A percentile compares a stretch with the other conserved stretches of the same genome.
These are phyloP conservation scores for Petroica traversi DNA, from an alignment of 2,113 vertebrate species.

Conservation along the genomic window DNA sequence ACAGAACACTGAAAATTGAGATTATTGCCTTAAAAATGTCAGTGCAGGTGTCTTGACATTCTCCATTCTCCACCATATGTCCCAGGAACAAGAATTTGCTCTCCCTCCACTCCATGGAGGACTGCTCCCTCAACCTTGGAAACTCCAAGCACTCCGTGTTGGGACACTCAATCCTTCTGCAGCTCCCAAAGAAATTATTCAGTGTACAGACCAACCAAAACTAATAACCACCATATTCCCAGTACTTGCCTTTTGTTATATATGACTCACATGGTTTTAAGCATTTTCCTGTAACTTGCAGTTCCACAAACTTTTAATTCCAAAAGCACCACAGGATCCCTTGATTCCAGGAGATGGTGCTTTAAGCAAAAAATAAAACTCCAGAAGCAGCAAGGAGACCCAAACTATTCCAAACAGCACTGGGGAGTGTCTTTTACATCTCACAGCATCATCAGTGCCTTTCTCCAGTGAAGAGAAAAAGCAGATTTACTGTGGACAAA, in stretches of 20 bases:
- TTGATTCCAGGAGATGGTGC: neutral
- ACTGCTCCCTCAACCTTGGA: neutral
- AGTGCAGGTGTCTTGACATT: conserved; percentile 5
- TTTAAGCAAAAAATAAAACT: neutral
- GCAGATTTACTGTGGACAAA: neutral
- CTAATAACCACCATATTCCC: neutral
- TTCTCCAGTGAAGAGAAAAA: neutral
- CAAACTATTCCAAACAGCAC: neutral
- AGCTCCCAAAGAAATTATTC: neutral
- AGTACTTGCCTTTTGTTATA: neutral
- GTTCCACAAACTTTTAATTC: neutral
- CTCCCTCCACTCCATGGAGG: neutral
- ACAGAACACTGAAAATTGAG: conserved; percentile 11
- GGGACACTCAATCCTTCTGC: neutral
- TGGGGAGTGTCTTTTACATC: neutral
- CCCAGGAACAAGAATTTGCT: neutral
- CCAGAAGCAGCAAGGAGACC: neutral
- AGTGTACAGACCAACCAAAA: neutral
- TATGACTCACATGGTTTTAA: neutral
- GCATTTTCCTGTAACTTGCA: neutral
- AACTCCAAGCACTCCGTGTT: neutral
- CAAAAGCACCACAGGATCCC: neutral
- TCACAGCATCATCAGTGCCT: neutral
- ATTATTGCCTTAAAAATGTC: conserved; percentile 19
- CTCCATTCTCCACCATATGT: neutral